Percentiles rank a stretch among this genome's conserved stretches.
Evolutionary conservation across 2,888 invertebrate species (phyloP).

Genomic region (Germaria angustata): DNA sequence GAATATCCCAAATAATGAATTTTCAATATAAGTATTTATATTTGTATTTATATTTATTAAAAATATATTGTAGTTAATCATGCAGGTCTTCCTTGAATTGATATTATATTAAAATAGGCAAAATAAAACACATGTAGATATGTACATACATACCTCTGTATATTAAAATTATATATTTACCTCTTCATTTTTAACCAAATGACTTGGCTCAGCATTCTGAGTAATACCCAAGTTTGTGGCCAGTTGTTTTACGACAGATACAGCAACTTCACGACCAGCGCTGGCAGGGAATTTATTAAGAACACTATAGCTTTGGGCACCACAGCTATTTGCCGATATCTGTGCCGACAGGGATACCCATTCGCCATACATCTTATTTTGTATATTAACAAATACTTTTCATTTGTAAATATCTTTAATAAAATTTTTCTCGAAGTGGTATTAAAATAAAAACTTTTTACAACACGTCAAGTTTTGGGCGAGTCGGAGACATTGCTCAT

Average conservation of each 20-base stretch:
- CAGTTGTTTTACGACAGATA: conserved; percentile 83
- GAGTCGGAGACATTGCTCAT: background rate
- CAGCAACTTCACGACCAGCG: conserved; percentile 83
- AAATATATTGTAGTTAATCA: too few relatives aligned
- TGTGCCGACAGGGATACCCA: conserved; percentile 81
- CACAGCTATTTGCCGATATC: conserved; percentile 80
- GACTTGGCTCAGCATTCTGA: conserved; percentile 91
- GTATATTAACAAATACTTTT: background rate
- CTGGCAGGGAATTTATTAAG: conserved; percentile 83
- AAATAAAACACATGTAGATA: too few relatives aligned
- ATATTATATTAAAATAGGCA: too few relatives aligned
- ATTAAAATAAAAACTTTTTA: background rate
- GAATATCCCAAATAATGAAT: too few relatives aligned
- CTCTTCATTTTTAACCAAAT: conserved; percentile 90
- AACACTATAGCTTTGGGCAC: conserved; percentile 82
- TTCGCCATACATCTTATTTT: conserved; percentile 81
- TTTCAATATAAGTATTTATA: too few relatives aligned
- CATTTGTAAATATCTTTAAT: background rate
- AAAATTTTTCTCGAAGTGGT: background rate
- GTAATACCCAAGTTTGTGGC: conserved; percentile 85
- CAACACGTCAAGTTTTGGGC: conserved; percentile 20
- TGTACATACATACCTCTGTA: too few relatives aligned
- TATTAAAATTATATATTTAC: too few relatives aligned
- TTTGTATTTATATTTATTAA: too few relatives aligned
- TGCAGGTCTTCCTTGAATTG: too few relatives aligned